Conservation (phyloP, 2,888 invertebrate species). For the Laspeyria flexula region DNA sequence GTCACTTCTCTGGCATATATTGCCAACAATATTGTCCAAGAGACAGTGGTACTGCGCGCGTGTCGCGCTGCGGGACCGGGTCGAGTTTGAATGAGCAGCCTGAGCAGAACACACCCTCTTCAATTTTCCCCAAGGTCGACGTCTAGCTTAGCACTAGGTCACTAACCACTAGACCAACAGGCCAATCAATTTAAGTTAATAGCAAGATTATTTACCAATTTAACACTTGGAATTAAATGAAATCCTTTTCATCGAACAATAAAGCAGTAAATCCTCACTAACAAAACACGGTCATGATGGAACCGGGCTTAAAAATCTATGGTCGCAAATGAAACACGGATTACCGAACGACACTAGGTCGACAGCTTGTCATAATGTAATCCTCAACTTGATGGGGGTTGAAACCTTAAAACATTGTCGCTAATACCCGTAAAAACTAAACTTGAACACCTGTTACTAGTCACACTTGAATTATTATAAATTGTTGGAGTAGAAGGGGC, state of each 20-base stretch:
- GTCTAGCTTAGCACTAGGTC: too few relatives aligned
- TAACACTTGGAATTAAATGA: too few relatives aligned
- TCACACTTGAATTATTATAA: slow-evolving; percentile 16
- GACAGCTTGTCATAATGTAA: slow-evolving; percentile 46
- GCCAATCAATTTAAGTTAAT: too few relatives aligned
- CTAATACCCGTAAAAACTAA: slow-evolving; percentile 42
- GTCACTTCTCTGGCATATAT: too few relatives aligned
- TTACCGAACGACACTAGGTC: slow-evolving; percentile 29
- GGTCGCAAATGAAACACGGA: slow-evolving; percentile 29
- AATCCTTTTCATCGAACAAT: background rate
- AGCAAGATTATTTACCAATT: too few relatives aligned
- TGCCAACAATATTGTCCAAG: too few relatives aligned
- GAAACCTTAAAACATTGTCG: slow-evolving; percentile 32
- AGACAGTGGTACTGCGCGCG: too few relatives aligned
- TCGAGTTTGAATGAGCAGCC: too few relatives aligned
- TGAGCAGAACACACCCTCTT: too few relatives aligned
- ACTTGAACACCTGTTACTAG: slow-evolving; percentile 30
- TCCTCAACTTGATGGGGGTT: slow-evolving; percentile 38
- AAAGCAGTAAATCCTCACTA: background rate
- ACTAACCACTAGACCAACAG: too few relatives aligned
- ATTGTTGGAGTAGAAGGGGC: background rate
- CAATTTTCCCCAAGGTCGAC: too few relatives aligned
- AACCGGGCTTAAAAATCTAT: slow-evolving; percentile 35
- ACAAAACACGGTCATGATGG: background rate
- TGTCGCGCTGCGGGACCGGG: too few relatives aligned